Evolutionary conservation across 2,888 invertebrate genomes (phyloP).

Genomic region (Lycia hirtaria): DNA sequence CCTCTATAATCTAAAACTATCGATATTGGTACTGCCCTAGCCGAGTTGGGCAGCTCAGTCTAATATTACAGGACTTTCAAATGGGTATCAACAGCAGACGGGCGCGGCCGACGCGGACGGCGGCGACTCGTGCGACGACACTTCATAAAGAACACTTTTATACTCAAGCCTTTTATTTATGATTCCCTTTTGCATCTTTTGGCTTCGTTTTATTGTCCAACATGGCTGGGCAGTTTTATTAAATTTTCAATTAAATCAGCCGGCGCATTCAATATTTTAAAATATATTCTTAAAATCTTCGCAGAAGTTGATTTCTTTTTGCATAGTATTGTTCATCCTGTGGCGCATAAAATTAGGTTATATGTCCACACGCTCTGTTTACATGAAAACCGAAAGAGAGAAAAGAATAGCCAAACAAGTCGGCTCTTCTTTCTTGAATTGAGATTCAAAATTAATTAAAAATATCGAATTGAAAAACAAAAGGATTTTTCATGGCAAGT

Average conservation of each 20-base stretch:
- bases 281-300: too few species aligned
- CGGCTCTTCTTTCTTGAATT: too few species aligned
- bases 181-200: constrained; percentile 76
- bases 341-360: too few species aligned
- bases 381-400: too few species aligned
- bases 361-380: too few species aligned
- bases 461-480: too few species aligned
- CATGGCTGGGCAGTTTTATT: constrained; percentile 62
- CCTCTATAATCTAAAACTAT: neutral
- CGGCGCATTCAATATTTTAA: constrained; percentile 17
- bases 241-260: constrained; percentile 60
- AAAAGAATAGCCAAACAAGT: too few species aligned
- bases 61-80: constrained; percentile 82
- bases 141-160: constrained; percentile 85
- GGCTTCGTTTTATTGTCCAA: constrained; percentile 73
- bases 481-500: too few species aligned
- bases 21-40: constrained; percentile 44
- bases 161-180: constrained; percentile 83
- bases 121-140: constrained; percentile 71
- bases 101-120: too few species aligned
- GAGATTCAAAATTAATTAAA: too few species aligned
- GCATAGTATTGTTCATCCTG: too few species aligned
- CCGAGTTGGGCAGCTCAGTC: constrained; percentile 57
- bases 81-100: constrained; percentile 78
- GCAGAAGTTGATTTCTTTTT: too few species aligned